phyloP scores from a whole-genome alignment of 2,113 vertebrate species.

The Panthera uncia region DNA sequence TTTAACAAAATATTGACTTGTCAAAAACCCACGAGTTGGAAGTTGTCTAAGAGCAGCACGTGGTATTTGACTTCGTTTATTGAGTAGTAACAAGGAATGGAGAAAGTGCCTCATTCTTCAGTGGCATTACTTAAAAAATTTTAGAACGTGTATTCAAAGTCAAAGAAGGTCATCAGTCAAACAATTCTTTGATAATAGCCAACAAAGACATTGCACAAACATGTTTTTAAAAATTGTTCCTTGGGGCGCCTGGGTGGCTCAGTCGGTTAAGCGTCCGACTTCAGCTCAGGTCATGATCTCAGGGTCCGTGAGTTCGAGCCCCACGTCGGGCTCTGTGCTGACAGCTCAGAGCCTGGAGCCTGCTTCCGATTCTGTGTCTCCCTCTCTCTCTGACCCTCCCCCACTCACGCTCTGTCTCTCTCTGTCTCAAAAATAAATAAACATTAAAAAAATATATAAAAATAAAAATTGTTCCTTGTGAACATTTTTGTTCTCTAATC shows the following conservation, averaged over 20 bases:
- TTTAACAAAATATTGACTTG: slow-evolving; percentile 69
- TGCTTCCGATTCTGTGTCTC: no score
- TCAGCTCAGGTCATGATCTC: no score
- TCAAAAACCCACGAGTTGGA: slow-evolving; percentile 47
- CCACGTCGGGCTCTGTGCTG: no score
- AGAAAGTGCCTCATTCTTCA: slow-evolving; percentile 51
- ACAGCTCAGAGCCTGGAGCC: no score
- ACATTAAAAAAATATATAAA: no score
- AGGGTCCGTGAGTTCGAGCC: no score
- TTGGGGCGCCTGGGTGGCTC: no score
- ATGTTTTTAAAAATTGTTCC: neutral
- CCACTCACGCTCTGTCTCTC: no score
- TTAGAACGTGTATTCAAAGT: slow-evolving; percentile 42
- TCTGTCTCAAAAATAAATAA: no score
- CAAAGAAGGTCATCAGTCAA: slow-evolving; percentile 62
- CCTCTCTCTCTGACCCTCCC: no score
- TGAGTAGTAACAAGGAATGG: slow-evolving; percentile 47
- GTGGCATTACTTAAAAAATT: neutral
- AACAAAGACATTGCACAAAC: slow-evolving; percentile 49
- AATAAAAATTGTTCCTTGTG: neutral
- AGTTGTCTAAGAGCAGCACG: neutral
- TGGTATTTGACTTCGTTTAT: slow-evolving; percentile 65
- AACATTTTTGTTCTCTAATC: slow-evolving; percentile 56
- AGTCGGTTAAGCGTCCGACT: no score
- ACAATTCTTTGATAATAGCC: slow-evolving; percentile 54